Conservation (phyloP, 64 coral and sea anemone species). For the Dendrophyllia cribrosa region DNA sequence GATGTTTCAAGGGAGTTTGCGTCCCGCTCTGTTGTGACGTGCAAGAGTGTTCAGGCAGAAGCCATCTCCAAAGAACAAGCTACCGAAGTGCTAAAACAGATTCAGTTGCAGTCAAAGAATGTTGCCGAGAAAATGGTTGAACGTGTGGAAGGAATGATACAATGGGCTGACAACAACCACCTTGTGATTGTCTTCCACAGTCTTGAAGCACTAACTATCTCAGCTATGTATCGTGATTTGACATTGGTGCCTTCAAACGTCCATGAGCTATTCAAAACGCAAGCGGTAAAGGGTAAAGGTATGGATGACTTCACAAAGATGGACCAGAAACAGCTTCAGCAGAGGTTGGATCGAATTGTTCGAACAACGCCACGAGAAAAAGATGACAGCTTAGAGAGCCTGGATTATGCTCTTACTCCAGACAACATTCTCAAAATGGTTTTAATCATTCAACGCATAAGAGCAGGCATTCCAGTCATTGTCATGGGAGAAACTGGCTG, state of each 20-base stretch:
- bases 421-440: conserved; percentile 97
- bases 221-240: conserved; percentile 79
- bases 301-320: conserved; percentile 78
- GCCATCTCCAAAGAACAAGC: conserved; percentile 44
- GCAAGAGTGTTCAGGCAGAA: conserved; percentile 59
- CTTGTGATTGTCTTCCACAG: conserved; percentile 76
- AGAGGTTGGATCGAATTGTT: conserved; percentile 64
- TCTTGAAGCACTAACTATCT: conserved; percentile 63
- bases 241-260: conserved; percentile 66
- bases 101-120: background rate
- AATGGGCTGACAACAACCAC: conserved; percentile 77
- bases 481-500: conserved; percentile 99
- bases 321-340: conserved; percentile 76
- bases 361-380: conserved; percentile 17
- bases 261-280: conserved; percentile 75
- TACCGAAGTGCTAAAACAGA: conserved; percentile 22
- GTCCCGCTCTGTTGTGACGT: conserved; percentile 64
- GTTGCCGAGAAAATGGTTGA: conserved; percentile 59
- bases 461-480: conserved; percentile 87
- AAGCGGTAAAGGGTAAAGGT: conserved; percentile 62
- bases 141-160: conserved; percentile 79
- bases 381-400: background rate
- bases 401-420: conserved; percentile 86
- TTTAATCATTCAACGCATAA: conserved; percentile 87
- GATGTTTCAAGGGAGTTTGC: conserved; percentile 86